Base-by-base conservation (phyloP, 2,113 vertebrate genomes). In the Pelecanus crispus region DNA sequence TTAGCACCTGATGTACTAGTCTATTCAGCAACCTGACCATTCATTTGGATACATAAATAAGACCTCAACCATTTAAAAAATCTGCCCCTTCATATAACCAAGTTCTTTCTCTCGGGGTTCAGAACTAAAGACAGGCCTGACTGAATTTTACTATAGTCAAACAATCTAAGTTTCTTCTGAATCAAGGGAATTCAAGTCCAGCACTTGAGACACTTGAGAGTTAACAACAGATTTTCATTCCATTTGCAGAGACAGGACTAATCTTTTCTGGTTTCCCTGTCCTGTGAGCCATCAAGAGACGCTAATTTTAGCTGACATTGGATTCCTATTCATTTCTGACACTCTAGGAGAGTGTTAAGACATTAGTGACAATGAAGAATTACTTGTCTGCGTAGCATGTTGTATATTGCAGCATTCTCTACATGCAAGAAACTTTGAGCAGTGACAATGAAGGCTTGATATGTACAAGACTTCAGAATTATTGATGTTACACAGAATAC, bases 251-350 rank as follows among this genome's bases (percentile, higher is more conserved):
- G 63, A 78, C 36, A 52, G 77, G 49, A 93, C 52, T 89, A 71
- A 91, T 86, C 68, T 93, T 93, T 81, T 68, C 17, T 52, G 61
- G 59, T 75, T 93, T 89, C 53, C 75, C 25, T 86, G 50, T 78
- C 55, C 67, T 92, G 61, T 75, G 36, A 86, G 77, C 61, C 65
- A 94, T 93, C 77, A 82, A 61, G 53, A 89, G 36, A 79, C 47
- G 78, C 56, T 95, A 84, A 94, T 92, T 92, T 96, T 84, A 79
- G 73, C 65, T 96, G 91, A 89, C 61, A 65, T 15, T 66, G 62
- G 61, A 75, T 81, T 94, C 55, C 28, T 68, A 53, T 75, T 80
- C 6, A 86, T 82, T 95, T 93, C 78, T 87, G 36, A 61, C 90
- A n/a, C 58, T 75, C 78, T 77, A 26, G 56, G 9, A 68, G 13